Evolutionary conservation across 2,888 invertebrate species (phyloP).

Genomic region (Diplolepis rosae): DNA sequence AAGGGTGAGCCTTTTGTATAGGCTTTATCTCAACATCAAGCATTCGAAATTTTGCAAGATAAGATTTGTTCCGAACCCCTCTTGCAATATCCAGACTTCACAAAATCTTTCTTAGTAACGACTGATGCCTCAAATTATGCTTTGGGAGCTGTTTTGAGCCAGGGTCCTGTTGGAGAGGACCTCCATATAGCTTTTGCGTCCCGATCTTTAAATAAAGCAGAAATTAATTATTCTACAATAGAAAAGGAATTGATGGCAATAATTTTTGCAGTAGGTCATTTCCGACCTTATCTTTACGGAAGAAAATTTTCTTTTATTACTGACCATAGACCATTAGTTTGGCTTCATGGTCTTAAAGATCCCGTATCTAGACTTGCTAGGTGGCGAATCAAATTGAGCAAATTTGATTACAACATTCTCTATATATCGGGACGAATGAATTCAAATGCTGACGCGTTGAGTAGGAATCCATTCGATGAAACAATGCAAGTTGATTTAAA

Average conservation of each 20-base stretch:
- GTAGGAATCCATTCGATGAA: too few relatives aligned
- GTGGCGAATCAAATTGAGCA: conserved; percentile 37
- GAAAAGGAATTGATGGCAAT: conserved; percentile 34
- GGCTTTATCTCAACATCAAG: conserved; percentile 30
- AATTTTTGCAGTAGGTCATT: conserved; percentile 21
- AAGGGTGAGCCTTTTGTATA: conserved; percentile 37
- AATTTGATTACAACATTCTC: conserved; percentile 38
- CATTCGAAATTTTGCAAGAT: conserved; percentile 35
- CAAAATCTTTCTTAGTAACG: conserved; percentile 37
- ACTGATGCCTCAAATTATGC: conserved; percentile 37
- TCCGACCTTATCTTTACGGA: conserved; percentile 36
- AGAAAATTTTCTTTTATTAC: conserved; percentile 18
- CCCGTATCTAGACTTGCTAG: background rate
- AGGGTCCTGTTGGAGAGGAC: conserved; percentile 40
- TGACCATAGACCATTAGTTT: conserved; percentile 29
- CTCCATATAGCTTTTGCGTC: conserved; percentile 34
- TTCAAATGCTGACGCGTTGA: conserved; percentile 37
- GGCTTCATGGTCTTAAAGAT: conserved; percentile 4
- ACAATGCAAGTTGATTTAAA: too few relatives aligned
- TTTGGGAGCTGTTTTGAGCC: conserved; percentile 32
- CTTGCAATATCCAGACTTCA: conserved; percentile 66
- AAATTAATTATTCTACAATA: conserved; percentile 35
- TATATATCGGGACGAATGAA: conserved; percentile 40
- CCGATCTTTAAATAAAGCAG: conserved; percentile 14
- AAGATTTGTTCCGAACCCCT: conserved; percentile 50